Base-by-base conservation (phyloP, 2,888 invertebrate species). In the Gisinianus flammeolus region DNA sequence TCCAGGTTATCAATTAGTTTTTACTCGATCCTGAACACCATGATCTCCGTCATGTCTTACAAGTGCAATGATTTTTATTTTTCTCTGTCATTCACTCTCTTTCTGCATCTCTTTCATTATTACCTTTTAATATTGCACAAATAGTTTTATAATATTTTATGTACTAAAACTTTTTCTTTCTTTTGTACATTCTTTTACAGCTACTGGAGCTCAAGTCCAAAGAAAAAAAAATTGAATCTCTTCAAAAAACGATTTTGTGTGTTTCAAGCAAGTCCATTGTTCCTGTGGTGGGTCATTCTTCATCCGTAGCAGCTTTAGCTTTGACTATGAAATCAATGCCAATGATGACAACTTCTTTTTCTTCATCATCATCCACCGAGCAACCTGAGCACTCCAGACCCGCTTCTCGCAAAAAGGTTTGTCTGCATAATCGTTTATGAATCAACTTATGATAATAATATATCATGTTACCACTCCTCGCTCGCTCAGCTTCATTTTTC, bases 151-250 rank as follows among this genome's bases (percentile, higher is more conserved):
- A 8, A 35, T 35, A 8, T 35, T 8, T 12, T 35, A 35, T 35
- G 5, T 35, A 35, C 35, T 35, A 35, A 44, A 12, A 2, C 44
- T 44, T 44, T 4, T 44, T 19, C 44, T 19, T 44, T 44, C 44
- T 31, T 30, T 33, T 67, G 2, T 67, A 28, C 31, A 28, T 66
- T 30, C 10, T 31, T 67, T 62, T 71, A 58, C 30, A 79, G 79
- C 71, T 79, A 22, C 66, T 79, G 72, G 79, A 79, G 72, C 52
- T 79, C 44, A 79, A 79, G 58, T 33, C 72, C 1, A 79, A 79
- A 33, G 79, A 79, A 19, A 52, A 69, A 35, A 71, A 56, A 30
- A 67, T 79, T n/a, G 71, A 76, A 22, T 71, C 76, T 3, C 67
- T 79, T 30, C 70, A 74, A 58, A 78, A 69, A 64, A 79, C 64